These are phyloP conservation scores for Villa cingulata DNA, from an alignment of 2,888 invertebrate genomes.

Conservation along the genomic window DNA sequence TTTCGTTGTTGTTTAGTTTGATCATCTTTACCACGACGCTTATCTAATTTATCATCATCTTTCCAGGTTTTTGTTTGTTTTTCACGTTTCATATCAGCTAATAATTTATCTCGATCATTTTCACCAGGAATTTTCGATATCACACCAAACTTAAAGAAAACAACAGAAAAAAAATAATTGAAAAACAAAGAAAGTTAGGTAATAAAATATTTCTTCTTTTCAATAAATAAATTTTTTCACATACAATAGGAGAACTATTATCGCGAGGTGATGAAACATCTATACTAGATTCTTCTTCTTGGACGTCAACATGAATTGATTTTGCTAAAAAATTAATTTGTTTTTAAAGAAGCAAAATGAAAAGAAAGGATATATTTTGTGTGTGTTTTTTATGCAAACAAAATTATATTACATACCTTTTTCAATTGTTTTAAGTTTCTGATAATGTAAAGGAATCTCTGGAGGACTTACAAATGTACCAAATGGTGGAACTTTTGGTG, in stretches of 20 bases:
- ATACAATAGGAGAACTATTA: conserved; percentile 49
- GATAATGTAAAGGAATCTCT: conserved; percentile 45
- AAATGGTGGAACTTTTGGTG: conserved; percentile 63
- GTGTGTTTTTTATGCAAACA: conserved; percentile 11
- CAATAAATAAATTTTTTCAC: too few species aligned
- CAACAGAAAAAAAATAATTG: not conserved
- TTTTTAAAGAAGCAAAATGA: conserved; percentile 10
- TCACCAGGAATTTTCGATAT: conserved; percentile 41
- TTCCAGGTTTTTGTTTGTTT: conserved; percentile 40
- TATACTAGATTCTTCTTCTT: conserved; percentile 51
- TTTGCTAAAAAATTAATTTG: conserved; percentile 16
- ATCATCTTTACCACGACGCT: conserved; percentile 53
- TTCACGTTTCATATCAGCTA: conserved; percentile 46
- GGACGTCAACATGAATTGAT: conserved; percentile 20
- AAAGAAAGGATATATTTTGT: not conserved
- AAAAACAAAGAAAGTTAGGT: not conserved
- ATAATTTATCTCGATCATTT: conserved; percentile 43
- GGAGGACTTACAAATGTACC: conserved; percentile 53
- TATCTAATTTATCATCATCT: conserved; percentile 57
- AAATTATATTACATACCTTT: conserved; percentile 28
- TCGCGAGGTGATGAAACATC: conserved; percentile 49
- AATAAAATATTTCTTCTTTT: too few species aligned
- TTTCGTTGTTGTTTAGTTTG: conserved; percentile 28
- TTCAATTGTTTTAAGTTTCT: conserved; percentile 32
- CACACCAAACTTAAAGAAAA: conserved; percentile 36